Evolutionary conservation across 2,797 vertebrate genomes (phyloP).

Genomic region (Caiman crocodilus): DNA sequence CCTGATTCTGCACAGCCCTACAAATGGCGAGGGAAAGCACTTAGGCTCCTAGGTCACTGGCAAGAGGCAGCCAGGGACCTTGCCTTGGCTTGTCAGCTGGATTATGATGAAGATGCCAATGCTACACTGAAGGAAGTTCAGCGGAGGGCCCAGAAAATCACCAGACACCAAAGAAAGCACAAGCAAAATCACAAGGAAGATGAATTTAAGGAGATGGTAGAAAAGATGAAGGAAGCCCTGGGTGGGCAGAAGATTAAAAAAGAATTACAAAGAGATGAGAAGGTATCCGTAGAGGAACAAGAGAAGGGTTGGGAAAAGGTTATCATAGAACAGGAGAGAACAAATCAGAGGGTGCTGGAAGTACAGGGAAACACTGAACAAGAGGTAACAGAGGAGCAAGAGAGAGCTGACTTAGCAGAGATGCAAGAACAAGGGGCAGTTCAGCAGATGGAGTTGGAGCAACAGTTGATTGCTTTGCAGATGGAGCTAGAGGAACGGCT

Average conservation of each 20-base stretch:
- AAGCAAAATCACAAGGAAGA: background rate
- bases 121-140: background rate
- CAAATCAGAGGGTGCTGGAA: background rate
- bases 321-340: background rate
- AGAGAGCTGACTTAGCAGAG: background rate
- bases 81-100: background rate
- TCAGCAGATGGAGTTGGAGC: background rate
- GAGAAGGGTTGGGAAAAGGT: background rate
- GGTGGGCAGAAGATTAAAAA: background rate
- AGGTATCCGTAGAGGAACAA: background rate
- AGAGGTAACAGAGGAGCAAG: background rate
- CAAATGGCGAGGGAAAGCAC: slow-evolving; percentile 87
- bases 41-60: slow-evolving; percentile 60
- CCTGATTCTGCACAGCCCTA: slow-evolving; percentile 87
- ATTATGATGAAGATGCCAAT: slow-evolving; percentile 11
- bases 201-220: background rate
- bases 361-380: background rate
- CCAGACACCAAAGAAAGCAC: background rate
- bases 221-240: background rate
- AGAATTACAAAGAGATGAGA: background rate
- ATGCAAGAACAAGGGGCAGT: background rate
- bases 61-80: slow-evolving; percentile 4
- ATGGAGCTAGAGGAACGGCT: slow-evolving; percentile 19
- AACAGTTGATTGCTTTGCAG: slow-evolving; percentile 25
- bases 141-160: background rate